A percentile compares a stretch with the other conserved stretches of the same genome.
Conservation (phyloP, 2,113 vertebrate species). For the Halcyon malimbica region DNA sequence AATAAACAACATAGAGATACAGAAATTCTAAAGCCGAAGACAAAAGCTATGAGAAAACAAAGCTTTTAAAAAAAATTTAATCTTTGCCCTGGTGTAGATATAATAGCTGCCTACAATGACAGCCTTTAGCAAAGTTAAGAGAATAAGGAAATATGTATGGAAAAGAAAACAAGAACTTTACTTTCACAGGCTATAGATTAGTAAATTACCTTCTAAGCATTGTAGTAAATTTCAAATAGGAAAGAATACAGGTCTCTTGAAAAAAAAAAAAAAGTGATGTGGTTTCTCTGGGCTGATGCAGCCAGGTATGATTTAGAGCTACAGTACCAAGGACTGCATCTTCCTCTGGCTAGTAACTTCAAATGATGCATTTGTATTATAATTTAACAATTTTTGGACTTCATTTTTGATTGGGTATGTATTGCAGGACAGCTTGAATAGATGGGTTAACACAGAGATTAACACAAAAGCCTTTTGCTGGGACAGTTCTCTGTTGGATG, state of each 20-base stretch:
- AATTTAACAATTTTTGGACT: neutral
- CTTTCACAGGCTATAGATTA: neutral
- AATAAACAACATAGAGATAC: neutral
- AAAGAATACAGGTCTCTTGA: neutral
- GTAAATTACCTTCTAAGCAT: neutral
- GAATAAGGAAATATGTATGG: neutral
- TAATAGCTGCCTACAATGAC: neutral
- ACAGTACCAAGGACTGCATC: neutral
- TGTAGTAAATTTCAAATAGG: neutral
- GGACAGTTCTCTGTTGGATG: slow-evolving; percentile 23
- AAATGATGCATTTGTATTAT: neutral
- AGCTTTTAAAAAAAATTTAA: neutral
- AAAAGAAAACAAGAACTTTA: neutral
- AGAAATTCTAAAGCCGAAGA: neutral
- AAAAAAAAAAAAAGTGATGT: neutral
- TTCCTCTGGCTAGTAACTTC: neutral
- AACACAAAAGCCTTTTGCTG: slow-evolving; percentile 33
- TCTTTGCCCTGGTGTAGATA: neutral
- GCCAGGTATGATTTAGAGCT: neutral
- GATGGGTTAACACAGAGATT: neutral
- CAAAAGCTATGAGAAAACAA: neutral
- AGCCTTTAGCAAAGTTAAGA: neutral
- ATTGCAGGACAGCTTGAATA: neutral
- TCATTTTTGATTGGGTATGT: neutral
- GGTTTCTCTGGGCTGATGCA: neutral